Evolutionary conservation across 2,797 vertebrate genomes (phyloP).

Genomic region (Sternarchorhynchus goeldii): DNA sequence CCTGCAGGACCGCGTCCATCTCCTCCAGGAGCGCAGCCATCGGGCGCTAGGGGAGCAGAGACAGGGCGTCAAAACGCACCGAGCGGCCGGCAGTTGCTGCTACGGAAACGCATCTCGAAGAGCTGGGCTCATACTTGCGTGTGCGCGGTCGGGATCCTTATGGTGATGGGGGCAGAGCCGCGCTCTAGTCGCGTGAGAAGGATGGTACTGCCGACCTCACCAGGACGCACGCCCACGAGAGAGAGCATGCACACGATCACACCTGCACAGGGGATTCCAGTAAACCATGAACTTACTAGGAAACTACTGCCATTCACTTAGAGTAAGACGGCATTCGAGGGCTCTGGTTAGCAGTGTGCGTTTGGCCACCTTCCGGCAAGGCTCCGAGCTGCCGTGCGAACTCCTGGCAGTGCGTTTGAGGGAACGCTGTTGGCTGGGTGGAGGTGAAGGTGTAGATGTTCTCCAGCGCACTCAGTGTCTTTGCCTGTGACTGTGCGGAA

Average conservation of each 20-base stretch:
- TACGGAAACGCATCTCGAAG: conserved; percentile 3
- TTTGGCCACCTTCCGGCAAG: conserved; percentile 71
- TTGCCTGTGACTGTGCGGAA: conserved; percentile 23
- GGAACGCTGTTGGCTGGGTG: conserved; percentile 66
- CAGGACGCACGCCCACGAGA: conserved; percentile 72
- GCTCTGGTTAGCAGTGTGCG: too few species aligned
- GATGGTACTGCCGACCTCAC: conserved; percentile 74
- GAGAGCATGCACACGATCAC: conserved; percentile 85
- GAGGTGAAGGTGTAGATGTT: conserved; percentile 78
- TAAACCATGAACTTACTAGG: not conserved
- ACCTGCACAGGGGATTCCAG: conserved; percentile 67
- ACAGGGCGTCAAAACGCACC: conserved; percentile 66
- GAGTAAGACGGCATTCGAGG: not conserved
- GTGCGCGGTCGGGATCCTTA: conserved; percentile 78
- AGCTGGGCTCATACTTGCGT: conserved; percentile 74
- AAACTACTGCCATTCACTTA: not conserved
- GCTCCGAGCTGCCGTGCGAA: conserved; percentile 72
- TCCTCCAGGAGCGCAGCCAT: conserved; percentile 78
- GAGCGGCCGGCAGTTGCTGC: conserved; percentile 57
- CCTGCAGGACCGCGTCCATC: conserved; percentile 81
- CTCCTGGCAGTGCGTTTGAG: conserved; percentile 65
- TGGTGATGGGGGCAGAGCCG: conserved; percentile 72
- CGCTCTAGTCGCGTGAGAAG: conserved; percentile 83
- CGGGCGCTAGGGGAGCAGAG: conserved; percentile 68
- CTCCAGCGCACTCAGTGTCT: conserved; percentile 71